Percentiles rank a stretch among this genome's conserved stretches.
Conservation (phyloP, 2,888 invertebrate genomes). For the Stenotaenia linearis region DNA sequence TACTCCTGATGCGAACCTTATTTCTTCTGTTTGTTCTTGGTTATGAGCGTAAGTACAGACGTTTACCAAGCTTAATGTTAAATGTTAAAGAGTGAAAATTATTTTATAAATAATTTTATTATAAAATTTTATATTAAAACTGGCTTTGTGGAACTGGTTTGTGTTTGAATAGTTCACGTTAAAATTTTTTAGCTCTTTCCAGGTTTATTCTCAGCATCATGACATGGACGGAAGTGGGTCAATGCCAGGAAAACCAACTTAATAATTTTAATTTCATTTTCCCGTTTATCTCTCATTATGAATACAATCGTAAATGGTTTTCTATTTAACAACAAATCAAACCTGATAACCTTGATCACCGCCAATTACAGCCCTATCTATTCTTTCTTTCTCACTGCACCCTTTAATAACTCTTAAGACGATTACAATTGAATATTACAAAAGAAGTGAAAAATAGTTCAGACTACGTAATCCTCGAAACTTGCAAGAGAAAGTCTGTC, state of each 20-base stretch:
- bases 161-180: not conserved
- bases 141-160: constrained; percentile 1
- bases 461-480: not conserved
- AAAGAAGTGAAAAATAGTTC: not conserved
- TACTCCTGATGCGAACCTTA: not conserved
- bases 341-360: not conserved
- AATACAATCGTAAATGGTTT: constrained; percentile 7
- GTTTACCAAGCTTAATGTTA: not conserved
- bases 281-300: constrained; percentile 12
- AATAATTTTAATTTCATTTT: not conserved
- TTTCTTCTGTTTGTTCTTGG: not conserved
- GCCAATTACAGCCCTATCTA: not conserved
- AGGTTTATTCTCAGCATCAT: not conserved
- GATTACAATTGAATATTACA: not conserved
- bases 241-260: constrained; percentile 20
- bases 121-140: not conserved
- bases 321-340: not conserved
- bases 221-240: constrained; percentile 4
- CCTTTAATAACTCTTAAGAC: not conserved
- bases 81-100: no score
- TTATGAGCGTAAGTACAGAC: not conserved
- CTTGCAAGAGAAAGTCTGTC: not conserved
- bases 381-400: not conserved
- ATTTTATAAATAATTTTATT: not conserved
- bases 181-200: not conserved